Conservation (phyloP, 2,113 vertebrate genomes). For the Mirza zaza region DNA sequence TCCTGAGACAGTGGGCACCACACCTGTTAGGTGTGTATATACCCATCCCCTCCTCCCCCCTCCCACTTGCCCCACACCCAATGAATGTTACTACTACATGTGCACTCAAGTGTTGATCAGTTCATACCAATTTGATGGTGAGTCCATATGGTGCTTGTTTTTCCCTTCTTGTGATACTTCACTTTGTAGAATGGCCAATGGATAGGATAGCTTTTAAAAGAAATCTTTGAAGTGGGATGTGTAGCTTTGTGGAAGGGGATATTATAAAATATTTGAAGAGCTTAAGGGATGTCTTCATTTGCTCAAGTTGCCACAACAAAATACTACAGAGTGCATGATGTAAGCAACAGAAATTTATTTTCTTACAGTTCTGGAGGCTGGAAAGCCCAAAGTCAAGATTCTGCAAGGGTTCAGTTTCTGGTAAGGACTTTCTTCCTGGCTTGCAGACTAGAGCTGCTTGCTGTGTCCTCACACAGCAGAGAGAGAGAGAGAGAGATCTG, state of each 20-base stretch:
- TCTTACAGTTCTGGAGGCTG: not conserved
- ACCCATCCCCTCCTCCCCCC: too few relatives aligned
- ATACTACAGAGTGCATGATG: not conserved
- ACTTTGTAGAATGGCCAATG: too few relatives aligned
- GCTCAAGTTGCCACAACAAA: not conserved
- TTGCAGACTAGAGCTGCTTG: not conserved
- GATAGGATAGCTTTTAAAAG: not conserved
- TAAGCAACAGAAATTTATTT: not conserved
- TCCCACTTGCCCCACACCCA: too few relatives aligned
- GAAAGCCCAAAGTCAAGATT: not conserved
- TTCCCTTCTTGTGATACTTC: too few relatives aligned
- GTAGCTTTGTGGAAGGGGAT: not conserved
- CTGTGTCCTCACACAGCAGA: not conserved
- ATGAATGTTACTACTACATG: too few relatives aligned
- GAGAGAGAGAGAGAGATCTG: too few relatives aligned
- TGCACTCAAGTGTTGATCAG: too few relatives aligned
- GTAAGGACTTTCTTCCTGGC: not conserved
- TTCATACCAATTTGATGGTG: too few relatives aligned
- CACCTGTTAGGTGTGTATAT: too few relatives aligned
- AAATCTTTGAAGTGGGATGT: not conserved
- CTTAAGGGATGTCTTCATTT: not conserved
- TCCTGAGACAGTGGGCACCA: rapidly evolving
- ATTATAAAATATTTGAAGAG: not conserved
- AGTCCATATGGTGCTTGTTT: too few relatives aligned
- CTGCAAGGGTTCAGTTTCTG: not conserved